These are phyloP conservation scores for Centruroides sculpturatus DNA, from an alignment of 1,140 invertebrate genomes.

Conservation along the genomic window DNA sequence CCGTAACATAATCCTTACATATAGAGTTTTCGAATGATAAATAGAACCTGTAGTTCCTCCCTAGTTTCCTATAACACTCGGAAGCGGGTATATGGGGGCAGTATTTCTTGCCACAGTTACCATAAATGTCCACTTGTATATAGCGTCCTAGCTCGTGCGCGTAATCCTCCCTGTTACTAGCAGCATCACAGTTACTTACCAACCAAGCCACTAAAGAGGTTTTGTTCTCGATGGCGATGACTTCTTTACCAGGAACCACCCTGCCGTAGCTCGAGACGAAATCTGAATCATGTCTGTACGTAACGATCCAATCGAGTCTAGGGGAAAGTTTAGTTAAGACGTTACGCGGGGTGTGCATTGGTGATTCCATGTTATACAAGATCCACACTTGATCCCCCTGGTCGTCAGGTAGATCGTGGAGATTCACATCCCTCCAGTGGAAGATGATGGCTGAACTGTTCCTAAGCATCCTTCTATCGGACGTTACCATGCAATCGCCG, in stretches of 20 bases:
- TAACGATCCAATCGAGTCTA: slow-evolving; percentile 15
- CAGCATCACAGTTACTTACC: slow-evolving; percentile 43
- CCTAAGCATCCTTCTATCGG: slow-evolving; percentile 12
- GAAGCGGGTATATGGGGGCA: slow-evolving; percentile 12
- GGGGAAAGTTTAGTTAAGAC: slow-evolving; percentile 10
- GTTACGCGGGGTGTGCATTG: slow-evolving; percentile 9
- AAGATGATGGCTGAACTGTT: slow-evolving; percentile 18
- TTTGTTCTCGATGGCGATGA: not conserved
- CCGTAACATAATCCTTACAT: slow-evolving; percentile 29
- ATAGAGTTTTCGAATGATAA: slow-evolving; percentile 28
- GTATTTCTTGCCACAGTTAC: slow-evolving; percentile 34
- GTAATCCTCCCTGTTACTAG: slow-evolving; percentile 37
- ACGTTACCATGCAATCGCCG: slow-evolving; percentile 18
- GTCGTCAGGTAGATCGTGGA: slow-evolving; percentile 8
- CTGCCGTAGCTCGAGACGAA: slow-evolving; percentile 9
- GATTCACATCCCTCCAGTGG: slow-evolving; percentile 16
- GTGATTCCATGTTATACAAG: slow-evolving; percentile 22
- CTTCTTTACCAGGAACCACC: not conserved
- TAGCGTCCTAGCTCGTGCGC: slow-evolving; percentile 37
- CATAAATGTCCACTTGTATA: slow-evolving; percentile 48
- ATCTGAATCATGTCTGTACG: slow-evolving; percentile 18
- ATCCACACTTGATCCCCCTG: slow-evolving; percentile 18
- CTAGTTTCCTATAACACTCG: slow-evolving; percentile 17
- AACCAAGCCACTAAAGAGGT: slow-evolving; percentile 32
- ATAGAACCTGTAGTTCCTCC: slow-evolving; percentile 26